Conservation (phyloP, 2,113 vertebrate genomes). For the Merops nubicus region DNA sequence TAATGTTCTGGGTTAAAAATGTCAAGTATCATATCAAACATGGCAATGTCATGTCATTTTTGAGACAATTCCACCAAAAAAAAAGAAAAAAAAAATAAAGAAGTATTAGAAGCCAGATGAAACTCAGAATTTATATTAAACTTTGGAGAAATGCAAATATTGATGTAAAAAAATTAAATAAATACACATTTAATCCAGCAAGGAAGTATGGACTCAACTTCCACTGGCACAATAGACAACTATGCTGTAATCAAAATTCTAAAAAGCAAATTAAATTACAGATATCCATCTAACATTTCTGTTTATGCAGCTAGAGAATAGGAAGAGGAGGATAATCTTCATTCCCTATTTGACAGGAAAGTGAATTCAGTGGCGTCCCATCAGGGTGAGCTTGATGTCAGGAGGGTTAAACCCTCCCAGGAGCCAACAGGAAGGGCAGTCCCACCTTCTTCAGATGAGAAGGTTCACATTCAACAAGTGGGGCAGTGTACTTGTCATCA, state of each 20-base stretch:
- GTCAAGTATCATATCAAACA: rapidly evolving
- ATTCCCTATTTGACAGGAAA: not conserved
- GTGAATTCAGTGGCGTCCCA: not conserved
- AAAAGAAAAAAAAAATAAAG: too few species aligned
- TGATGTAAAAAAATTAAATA: not conserved
- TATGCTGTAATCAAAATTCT: not conserved
- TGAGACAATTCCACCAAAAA: not conserved
- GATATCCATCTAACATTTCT: not conserved
- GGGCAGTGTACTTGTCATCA: not conserved
- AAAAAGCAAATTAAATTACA: not conserved
- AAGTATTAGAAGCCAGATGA: not conserved
- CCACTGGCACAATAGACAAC: not conserved
- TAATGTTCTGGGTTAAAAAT: not conserved
- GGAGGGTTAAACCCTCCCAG: not conserved
- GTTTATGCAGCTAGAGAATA: not conserved
- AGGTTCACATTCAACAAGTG: not conserved
- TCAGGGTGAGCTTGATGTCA: not conserved
- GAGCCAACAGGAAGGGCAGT: not conserved
- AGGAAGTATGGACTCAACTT: not conserved
- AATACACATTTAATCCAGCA: not conserved
- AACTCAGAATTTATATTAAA: not conserved
- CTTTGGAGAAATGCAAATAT: not conserved
- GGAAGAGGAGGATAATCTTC: not conserved
- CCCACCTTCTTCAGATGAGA: not conserved
- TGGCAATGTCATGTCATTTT: too few species aligned